Evolutionary conservation across 1,140 invertebrate species (phyloP).

Genomic region (Euwallacea fornicatus): DNA sequence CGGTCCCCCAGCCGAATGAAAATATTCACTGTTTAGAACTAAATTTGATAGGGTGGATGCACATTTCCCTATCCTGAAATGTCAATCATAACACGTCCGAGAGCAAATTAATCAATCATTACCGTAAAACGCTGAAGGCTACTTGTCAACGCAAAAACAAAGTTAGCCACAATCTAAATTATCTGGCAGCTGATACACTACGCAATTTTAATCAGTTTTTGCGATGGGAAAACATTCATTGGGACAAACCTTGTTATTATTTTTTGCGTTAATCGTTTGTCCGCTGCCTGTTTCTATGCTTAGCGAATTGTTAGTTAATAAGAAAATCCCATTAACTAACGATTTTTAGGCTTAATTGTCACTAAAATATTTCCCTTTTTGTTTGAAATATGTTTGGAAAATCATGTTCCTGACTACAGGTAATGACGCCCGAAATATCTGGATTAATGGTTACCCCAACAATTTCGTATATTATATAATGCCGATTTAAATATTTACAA

Average conservation of each 20-base stretch:
- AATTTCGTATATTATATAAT: no score
- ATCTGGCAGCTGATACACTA: conserved; percentile 21
- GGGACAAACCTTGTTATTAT: background rate
- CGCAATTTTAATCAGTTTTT: conserved; percentile 3
- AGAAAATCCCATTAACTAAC: no score
- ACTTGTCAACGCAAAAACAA: conserved; percentile 20
- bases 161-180: conserved; percentile 17
- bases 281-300: background rate
- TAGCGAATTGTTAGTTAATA: background rate
- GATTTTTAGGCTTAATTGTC: no score
- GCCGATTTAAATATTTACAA: no score
- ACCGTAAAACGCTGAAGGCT: conserved; percentile 16
- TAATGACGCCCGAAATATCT: no score
- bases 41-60: background rate
- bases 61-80: conserved; percentile 12
- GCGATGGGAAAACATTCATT: background rate
- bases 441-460: no score
- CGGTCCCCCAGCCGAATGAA: no score
- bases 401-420: no score
- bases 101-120: conserved; percentile 21
- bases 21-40: no score
- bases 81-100: conserved; percentile 17
- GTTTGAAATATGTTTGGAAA: no score
- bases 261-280: background rate
- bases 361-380: no score